Base-by-base conservation (phyloP, 2,113 vertebrate genomes). In the Upupa epops region DNA sequence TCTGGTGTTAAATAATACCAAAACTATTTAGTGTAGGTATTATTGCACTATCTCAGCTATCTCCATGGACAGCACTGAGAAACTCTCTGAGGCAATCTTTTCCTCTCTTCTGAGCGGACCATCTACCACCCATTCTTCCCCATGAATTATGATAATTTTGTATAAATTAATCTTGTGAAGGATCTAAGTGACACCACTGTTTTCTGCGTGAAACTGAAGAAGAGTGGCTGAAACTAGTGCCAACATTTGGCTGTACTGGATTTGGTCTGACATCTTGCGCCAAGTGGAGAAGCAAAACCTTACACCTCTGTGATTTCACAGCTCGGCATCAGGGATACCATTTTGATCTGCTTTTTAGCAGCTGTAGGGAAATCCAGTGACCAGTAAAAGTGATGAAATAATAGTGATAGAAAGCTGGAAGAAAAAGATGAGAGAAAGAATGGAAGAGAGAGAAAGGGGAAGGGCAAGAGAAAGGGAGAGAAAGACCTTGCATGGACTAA, bases 41-140 rank as follows among this genome's bases (percentile, higher is more conserved):
- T 58, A 15, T 9, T 25, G 26, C 22, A 80, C 31, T 59, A 45
- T 31, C 8, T 70, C 13, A 54, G 22, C 15, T 63, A 40, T 32
- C 14, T 42, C 17, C 29, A 18, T 26, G 13, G 3, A 24, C 48
- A 17, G 11, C 20, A 7, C 18, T n/a, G 20, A 11, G 14, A 6
- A 79, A 2, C 8, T 26, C 8, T 60, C 26, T 40, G 24, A 71
- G 52, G 17, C 18, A 16, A 31, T 15, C 26, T 92, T 66, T 32
- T 0, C 54, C 10, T 88, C 34, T 77, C 60, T 79, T 13, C 42
- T 61, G 76, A 54, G 42, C 0, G 0, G 6, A 5, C 7, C 16
- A 28, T 3, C 8, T 76, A n/a, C 18, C 80, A 12, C 14, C 9
- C 2, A 64, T 20, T 8, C 20, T 60, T 1, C 5, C 4, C 15